Conservation (phyloP, 2,888 invertebrate genomes). For the Spodoptera exigua region DNA sequence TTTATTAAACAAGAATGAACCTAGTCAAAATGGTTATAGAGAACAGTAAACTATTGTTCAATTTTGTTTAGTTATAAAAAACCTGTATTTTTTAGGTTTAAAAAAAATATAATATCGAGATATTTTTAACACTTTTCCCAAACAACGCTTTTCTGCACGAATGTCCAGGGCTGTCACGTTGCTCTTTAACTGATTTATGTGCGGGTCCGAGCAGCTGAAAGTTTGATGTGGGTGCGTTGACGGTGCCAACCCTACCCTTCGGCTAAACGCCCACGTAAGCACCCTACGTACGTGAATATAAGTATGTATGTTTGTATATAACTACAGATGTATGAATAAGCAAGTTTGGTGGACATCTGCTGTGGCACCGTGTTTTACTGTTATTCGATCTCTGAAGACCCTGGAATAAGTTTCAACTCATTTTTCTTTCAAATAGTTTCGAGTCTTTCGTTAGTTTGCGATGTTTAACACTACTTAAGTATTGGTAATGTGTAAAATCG, state of each 20-base stretch:
- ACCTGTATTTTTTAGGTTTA: no score
- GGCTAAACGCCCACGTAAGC: slow-evolving; percentile 32
- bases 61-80: no score
- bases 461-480: no score
- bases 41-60: no score
- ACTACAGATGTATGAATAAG: slow-evolving; percentile 38
- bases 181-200: slow-evolving; percentile 76
- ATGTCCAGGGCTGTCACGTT: slow-evolving; percentile 71
- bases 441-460: no score
- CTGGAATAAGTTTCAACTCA: neutral
- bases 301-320: neutral
- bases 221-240: slow-evolving; percentile 81
- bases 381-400: slow-evolving; percentile 6
- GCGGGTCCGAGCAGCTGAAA: slow-evolving; percentile 80
- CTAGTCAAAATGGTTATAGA: no score
- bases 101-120: neutral
- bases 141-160: slow-evolving; percentile 31
- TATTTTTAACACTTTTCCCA: slow-evolving; percentile 3
- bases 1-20: no score
- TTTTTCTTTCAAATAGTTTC: no score
- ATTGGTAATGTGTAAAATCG: no score
- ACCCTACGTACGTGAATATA: slow-evolving; percentile 23
- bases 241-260: slow-evolving; percentile 53
- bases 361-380: slow-evolving; percentile 32
- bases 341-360: slow-evolving; percentile 46